Evolutionary conservation across 2,888 invertebrate species (phyloP), one percentile per base, ranked within the genome.

Genomic region (Phymatocera aterrima): DNA sequence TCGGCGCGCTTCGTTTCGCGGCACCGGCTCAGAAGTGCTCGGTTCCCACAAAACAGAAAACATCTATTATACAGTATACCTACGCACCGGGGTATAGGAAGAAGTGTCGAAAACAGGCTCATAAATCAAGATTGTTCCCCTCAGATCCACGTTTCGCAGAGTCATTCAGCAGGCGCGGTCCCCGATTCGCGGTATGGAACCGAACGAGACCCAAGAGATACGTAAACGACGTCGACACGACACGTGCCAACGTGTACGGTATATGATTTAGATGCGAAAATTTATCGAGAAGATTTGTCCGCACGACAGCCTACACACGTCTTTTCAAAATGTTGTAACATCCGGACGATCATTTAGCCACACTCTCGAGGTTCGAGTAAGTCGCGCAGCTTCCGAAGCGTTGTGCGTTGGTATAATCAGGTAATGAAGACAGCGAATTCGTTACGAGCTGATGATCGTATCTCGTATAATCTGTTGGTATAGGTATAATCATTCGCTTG

Each of bases 91-190:
- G 54, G 75, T 31, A n/a, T 3, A 10, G 77, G 21, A 78, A 78
- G 78, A 74, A 78, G 78, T 46, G 78, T 70, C 78, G 74, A 78
- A 70, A 78, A 78, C 78, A 78, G 31, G n/a, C 57, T 74, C 78
- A 74, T 78, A 78, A 78, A 78, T 78, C 78, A 78, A 28, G 37
- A 68, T 78, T 51, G n/a, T n/a, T 51, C 54, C 77, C 77, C 61
- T 51, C 24, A 54, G 37, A 68, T 65, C 77, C 28, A n/a, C n/a
- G 34, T 54, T 78, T 34, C 51, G 68, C 61, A n/a, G 40, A 18
- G 54, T 40, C 68, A 43, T 46, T 68, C n/a, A n/a, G 60, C 68
- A 57, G 28, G 57, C 37, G 74, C 40, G 80, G 64, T 78, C 77
- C 54, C 78, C 80, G n/a, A n/a, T n/a, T n/a, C 81, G 80, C 77